Conservation (phyloP, 2,797 vertebrate species). For the Crypturellus tataupa region DNA sequence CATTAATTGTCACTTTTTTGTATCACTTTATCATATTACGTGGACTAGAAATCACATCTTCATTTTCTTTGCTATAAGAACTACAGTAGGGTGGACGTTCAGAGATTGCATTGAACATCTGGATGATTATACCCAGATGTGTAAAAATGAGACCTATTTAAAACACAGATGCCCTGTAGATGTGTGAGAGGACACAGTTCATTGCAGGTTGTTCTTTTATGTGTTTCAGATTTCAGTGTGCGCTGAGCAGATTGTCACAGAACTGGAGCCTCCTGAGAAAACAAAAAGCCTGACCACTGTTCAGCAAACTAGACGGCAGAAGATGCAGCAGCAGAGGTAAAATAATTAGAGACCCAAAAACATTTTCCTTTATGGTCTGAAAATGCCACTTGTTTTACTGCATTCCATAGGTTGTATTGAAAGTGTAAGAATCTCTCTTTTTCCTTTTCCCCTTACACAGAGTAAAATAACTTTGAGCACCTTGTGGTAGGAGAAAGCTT, state of each 20-base stretch:
- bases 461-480: neutral
- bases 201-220: neutral
- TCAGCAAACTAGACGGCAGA: slow-evolving; percentile 90
- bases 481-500: neutral
- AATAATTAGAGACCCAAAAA: neutral
- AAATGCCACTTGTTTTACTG: neutral
- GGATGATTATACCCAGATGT: neutral
- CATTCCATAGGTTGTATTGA: neutral
- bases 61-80: neutral
- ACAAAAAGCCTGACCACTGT: slow-evolving; percentile 82
- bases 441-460: neutral
- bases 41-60: neutral
- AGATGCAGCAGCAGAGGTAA: slow-evolving; percentile 83
- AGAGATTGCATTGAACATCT: neutral
- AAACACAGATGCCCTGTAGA: neutral
- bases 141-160: neutral
- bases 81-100: neutral
- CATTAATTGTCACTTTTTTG: neutral
- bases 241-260: slow-evolving; percentile 88
- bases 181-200: rapidly evolving
- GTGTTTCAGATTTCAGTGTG: slow-evolving; percentile 88
- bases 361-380: neutral
- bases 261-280: slow-evolving; percentile 88
- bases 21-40: neutral
- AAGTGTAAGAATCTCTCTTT: neutral